Percentiles rank a stretch among this genome's conserved stretches.
phyloP scores from a whole-genome alignment of 2,888 invertebrate species.

The Ennomos erosarius region DNA sequence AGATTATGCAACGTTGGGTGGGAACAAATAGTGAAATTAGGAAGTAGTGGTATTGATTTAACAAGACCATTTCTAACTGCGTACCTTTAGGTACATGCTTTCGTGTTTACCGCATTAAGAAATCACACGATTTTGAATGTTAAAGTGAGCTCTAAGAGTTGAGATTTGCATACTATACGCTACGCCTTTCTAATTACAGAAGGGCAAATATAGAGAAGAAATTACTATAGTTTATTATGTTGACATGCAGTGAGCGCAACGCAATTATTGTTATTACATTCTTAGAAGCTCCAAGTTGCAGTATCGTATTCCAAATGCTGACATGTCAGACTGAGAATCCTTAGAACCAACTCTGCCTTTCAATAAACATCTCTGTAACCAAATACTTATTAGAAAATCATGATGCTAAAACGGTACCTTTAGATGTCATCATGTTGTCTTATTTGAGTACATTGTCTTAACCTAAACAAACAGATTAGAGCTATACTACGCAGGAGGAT shows the following conservation, averaged over 20 bases:
- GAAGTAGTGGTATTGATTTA: conserved; percentile 25
- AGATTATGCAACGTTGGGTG: conserved; percentile 24
- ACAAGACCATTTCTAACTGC: conserved; percentile 22
- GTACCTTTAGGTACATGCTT: background rate
- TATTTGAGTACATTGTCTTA: conserved; percentile 11
- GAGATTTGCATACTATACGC: background rate
- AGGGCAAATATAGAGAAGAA: background rate
- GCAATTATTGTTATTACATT: no score
- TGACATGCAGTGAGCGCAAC: no score
- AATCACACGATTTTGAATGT: conserved; percentile 2
- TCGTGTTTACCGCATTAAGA: conserved; percentile 3
- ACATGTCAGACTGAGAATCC: conserved; percentile 14
- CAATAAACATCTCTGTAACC: conserved; percentile 17
- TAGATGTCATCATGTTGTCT: background rate
- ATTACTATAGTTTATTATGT: no score
- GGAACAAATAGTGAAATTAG: conserved; percentile 23
- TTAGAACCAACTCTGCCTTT: conserved; percentile 15
- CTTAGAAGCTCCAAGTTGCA: background rate
- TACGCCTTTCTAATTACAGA: conserved; percentile 3
- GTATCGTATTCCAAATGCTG: conserved; percentile 17
- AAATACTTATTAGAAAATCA: conserved; percentile 15
- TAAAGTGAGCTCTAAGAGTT: background rate
- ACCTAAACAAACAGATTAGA: no score
- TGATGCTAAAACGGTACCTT: background rate
- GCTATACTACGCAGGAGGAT: no score